Evolutionary conservation across 2,113 vertebrate genomes (phyloP), one percentile per base, ranked within the genome.

Genomic region (Neolamprologus devosi): DNA sequence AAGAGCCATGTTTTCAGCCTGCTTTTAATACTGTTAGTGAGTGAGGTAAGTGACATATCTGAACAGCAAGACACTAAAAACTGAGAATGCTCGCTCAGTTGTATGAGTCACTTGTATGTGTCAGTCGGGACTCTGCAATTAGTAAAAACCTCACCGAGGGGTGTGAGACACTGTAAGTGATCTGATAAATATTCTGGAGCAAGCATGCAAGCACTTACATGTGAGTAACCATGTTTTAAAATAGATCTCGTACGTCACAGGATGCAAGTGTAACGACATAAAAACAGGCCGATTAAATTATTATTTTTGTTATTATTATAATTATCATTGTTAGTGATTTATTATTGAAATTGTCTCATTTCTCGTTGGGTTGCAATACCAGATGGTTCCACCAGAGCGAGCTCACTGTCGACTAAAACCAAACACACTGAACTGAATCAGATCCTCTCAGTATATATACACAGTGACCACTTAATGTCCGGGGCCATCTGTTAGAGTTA

Each of bases 51-150:
- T 65, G 30, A 65, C 9, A 19, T 65, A 35, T 65, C 30, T 65
- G 30, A 65, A 65, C 60, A 35, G 30, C 30, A 12, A 35, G 30
- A n/a, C 30, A 35, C 60, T 65, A n/a, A 65, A 63, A 65, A 35
- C 30, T 12, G 60, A 65, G 60, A 65, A 35, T 65, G 10, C 60
- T 65, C 9, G 0, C 1, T 63, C 28, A 63, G 58, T 14, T 57
- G 55, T 58, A 58, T 0, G 51, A 4, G 53, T 60, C 14, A 60
- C 0, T 10, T 60, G 58, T 65, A 65, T 3, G 30, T 0, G 60
- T 65, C 9, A 65, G 17, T 35, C 4, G 0, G 30, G 30, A 65
- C 60, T 63, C 58, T n/a, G 60, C 17, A 65, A 35, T 35, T 65
- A 65, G 17, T 35, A 35, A 65, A 7, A 65, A 65, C 30, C 60